A percentile compares a stretch with the other conserved stretches of the same genome.
These are phyloP conservation scores for Sesamia nonagrioides DNA, from an alignment of 1,140 invertebrate species.

Conservation along the genomic window DNA sequence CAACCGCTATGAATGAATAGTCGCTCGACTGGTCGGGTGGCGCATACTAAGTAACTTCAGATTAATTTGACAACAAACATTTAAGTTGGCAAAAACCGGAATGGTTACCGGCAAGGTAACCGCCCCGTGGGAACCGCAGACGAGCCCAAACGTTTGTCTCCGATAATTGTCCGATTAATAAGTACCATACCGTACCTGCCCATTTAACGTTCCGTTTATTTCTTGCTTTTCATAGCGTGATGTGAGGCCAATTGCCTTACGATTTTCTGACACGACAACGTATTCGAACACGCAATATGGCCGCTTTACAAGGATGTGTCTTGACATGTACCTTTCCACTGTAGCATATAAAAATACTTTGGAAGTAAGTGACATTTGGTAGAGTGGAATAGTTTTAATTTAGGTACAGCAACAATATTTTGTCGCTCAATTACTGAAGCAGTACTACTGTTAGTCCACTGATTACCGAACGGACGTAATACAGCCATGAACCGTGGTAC, in stretches of 20 bases:
- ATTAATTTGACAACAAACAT: conserved; percentile 87
- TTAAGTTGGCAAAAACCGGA: conserved; percentile 85
- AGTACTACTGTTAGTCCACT: neutral
- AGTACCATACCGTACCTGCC: conserved; percentile 65
- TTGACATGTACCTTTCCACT: neutral
- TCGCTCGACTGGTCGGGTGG: conserved; percentile 76
- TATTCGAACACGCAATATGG: conserved; percentile 43
- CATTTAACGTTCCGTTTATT: conserved; percentile 66
- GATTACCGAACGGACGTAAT: neutral
- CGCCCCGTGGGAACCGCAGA: conserved; percentile 81
- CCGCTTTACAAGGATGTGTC: conserved; percentile 19
- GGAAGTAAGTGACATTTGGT: neutral
- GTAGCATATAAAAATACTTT: neutral
- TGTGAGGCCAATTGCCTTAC: conserved; percentile 55
- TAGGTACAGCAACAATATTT: neutral
- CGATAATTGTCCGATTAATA: conserved; percentile 72
- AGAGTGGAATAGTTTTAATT: conserved; percentile 11
- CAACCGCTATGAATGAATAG: conserved; percentile 86
- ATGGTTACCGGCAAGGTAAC: conserved; percentile 67
- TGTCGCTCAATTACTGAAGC: too few species aligned
- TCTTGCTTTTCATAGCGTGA: conserved; percentile 59
- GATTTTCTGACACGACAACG: conserved; percentile 58
- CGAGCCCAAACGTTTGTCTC: conserved; percentile 73
- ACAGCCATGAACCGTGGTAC: neutral
- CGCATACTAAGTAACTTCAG: conserved; percentile 82